A percentile compares a stretch with the other conserved stretches of the same genome.
Conservation (phyloP, 2,888 invertebrate genomes). For the Fragum fragum region DNA sequence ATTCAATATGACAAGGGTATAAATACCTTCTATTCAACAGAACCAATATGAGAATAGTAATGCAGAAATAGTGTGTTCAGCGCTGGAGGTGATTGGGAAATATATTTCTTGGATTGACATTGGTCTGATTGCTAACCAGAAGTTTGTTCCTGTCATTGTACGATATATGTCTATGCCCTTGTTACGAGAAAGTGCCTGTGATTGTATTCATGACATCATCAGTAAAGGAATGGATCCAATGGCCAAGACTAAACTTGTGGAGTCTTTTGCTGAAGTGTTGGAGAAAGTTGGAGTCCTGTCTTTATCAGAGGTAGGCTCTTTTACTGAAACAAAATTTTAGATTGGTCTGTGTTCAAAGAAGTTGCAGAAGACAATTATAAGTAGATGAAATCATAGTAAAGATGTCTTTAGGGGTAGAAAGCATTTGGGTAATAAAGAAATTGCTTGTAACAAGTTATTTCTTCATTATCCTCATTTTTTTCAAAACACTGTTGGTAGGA, state of each 20-base stretch:
- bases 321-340: too few species aligned
- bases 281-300: slow-evolving; percentile 86
- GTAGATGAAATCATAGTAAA: too few species aligned
- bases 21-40: slow-evolving; percentile 78
- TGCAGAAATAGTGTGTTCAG: slow-evolving; percentile 86
- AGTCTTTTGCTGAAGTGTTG: slow-evolving; percentile 87
- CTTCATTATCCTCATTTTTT: too few species aligned
- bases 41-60: slow-evolving; percentile 86
- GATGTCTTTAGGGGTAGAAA: too few species aligned
- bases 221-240: slow-evolving; percentile 89
- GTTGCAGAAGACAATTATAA: too few species aligned
- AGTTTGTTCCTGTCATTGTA: slow-evolving; percentile 88
- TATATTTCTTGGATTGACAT: slow-evolving; percentile 90
- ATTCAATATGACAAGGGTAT: too few species aligned
- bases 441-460: too few species aligned
- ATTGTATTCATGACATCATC: slow-evolving; percentile 88
- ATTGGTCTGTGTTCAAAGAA: too few species aligned
- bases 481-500: too few species aligned
- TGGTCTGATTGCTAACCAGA: slow-evolving; percentile 88
- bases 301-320: slow-evolving; percentile 81
- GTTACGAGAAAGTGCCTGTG: slow-evolving; percentile 88
- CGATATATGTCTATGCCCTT: slow-evolving; percentile 84
- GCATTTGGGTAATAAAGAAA: too few species aligned
- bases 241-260: slow-evolving; percentile 88
- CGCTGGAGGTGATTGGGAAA: slow-evolving; percentile 88